Percentiles rank a stretch among this genome's conserved stretches.
These are phyloP conservation scores for Baronia brevicornis DNA, from an alignment of 2,888 invertebrate genomes.

Conservation along the genomic window DNA sequence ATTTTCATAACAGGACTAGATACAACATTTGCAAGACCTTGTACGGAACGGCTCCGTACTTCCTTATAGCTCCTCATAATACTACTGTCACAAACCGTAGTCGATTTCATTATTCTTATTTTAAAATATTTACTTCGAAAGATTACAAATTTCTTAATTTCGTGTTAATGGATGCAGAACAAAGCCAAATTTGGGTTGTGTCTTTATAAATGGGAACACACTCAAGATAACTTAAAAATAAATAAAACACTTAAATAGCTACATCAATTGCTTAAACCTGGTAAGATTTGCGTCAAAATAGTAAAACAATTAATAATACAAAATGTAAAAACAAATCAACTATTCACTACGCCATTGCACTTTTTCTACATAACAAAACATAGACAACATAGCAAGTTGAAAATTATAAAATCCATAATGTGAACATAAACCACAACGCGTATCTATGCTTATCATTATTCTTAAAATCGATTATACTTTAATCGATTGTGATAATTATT, in stretches of 20 bases:
- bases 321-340: conserved; percentile 62
- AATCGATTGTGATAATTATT: too few relatives aligned
- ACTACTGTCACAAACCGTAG: conserved; percentile 33
- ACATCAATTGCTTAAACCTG: conserved; percentile 52
- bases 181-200: conserved; percentile 45
- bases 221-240: conserved; percentile 30
- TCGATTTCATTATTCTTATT: conserved; percentile 45
- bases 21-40: conserved; percentile 51
- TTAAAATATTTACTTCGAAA: conserved; percentile 34
- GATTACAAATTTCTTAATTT: conserved; percentile 47
- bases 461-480: too few relatives aligned
- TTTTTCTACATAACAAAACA: conserved; percentile 16
- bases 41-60: conserved; percentile 59
- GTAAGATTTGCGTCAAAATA: conserved; percentile 60
- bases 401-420: not conserved
- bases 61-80: conserved; percentile 31
- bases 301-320: conserved; percentile 54
- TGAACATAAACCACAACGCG: not conserved
- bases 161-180: conserved; percentile 49
- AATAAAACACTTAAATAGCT: conserved; percentile 30
- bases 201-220: conserved; percentile 28
- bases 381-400: not conserved
- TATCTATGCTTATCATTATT: too few relatives aligned
- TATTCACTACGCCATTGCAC: conserved; percentile 52
- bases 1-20: conserved; percentile 61